Base-by-base conservation (phyloP, 2,797 vertebrate species). In the Enteromius anoplus region DNA sequence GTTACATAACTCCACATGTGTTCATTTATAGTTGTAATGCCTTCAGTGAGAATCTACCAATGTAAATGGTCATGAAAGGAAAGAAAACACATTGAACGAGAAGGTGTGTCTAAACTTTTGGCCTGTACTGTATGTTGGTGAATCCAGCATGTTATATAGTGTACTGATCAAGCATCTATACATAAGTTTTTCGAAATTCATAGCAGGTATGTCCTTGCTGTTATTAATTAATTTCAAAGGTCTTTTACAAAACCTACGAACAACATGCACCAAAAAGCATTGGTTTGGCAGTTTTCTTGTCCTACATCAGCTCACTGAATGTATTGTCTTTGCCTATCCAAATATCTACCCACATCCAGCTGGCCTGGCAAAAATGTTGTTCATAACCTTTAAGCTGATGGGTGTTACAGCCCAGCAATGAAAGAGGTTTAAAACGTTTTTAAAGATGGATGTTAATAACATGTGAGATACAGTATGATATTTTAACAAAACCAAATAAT, bases 271-370 rank as follows among this genome's bases (percentile, higher is more conserved):
- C 10, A 60, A 42, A 29, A 32, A 58, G 40, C 60, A 55, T 60
- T 53, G 69, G 23, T 82, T 60, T 78, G 72, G 40, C 49, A 23
- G 26, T 68, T 21, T 21, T 42, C 62, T 47, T 45, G 69, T 29
- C 49, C 29, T 45, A 80, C 60, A 51, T 47, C n/a, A 26, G 47
- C 51, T 75, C 83, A 65, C 84, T 86, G 87, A 87, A 86, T 81
- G 14, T 23, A 37, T 49, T 76, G 23, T 86, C 60, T 53, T 19
- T 11, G 78, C 34, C 26, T 73, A 65, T 80, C 85, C 90, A 88
- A 87, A 85, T 87, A 89, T 92, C 92, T 89, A 90, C 91, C 93
- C 92, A 93, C 93, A 88, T 81, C 86, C 89, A 87, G 81, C 64
- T 80, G 87, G 60, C 32, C 88, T 91, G 90, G 85, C 85, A 81